Evolutionary conservation across 1,140 invertebrate genomes (phyloP).

Genomic region (Protaetia brevitarsis): DNA sequence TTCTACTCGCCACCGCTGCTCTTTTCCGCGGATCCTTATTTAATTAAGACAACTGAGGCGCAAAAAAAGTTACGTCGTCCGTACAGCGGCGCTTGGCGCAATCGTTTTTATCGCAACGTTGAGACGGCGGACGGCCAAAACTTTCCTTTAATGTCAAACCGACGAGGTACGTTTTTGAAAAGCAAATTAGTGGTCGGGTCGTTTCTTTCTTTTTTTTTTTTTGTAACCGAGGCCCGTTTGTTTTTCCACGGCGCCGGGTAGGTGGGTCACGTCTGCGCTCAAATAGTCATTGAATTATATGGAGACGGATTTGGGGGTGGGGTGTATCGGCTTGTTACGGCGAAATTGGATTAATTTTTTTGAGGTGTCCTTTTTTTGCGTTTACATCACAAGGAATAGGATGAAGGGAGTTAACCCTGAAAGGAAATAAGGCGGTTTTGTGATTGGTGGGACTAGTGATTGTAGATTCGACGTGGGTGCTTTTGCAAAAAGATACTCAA

Average conservation of each 20-base stretch:
- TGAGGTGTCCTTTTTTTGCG: constrained; percentile 12
- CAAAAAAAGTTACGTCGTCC: constrained; percentile 7
- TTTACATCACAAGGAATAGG: background rate
- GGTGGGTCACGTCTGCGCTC: background rate
- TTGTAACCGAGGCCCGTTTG: background rate
- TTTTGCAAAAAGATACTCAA: too few species aligned
- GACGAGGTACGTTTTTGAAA: constrained; percentile 11
- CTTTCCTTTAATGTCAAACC: constrained; percentile 9
- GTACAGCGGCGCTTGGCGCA: background rate
- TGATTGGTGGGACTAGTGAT: too few species aligned
- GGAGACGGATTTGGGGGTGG: background rate
- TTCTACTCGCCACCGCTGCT: background rate
- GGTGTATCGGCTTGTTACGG: background rate
- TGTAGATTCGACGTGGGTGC: too few species aligned
- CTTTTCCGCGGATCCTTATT: constrained; percentile 16
- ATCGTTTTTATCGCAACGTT: constrained; percentile 3
- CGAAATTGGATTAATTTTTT: constrained; percentile 8
- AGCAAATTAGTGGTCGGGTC: constrained; percentile 12
- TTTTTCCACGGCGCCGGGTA: background rate
- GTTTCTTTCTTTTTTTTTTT: too few species aligned
- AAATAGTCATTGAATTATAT: constrained; percentile 13
- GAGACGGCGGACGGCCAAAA: background rate
- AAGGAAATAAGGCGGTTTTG: background rate
- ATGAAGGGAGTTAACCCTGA: background rate
- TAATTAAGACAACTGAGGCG: constrained; percentile 14